Evolutionary conservation across 1,140 invertebrate species (phyloP), one percentile per base, ranked within the genome.

Genomic region (Arion vulgaris): DNA sequence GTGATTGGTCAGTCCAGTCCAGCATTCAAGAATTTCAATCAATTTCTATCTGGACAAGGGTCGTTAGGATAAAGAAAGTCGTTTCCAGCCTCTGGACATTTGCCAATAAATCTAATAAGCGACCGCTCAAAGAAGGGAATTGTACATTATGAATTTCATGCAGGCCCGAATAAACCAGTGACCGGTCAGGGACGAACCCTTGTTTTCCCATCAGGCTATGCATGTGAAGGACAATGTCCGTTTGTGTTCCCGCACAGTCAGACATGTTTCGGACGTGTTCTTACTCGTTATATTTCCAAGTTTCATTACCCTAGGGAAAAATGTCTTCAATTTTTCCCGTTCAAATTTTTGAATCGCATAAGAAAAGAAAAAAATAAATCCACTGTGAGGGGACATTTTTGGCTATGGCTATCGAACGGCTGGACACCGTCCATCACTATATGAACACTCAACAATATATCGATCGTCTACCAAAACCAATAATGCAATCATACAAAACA

Each of bases 31-130:
- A 80, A 45, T 80, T 80, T 80, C 77, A 80, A 80, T 80, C 77
- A 80, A 80, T 80, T 69, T 80, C 77, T 69, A 80, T 80, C 77
- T 80, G 57, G 66, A 69, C 77, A 69, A 80, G 77, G 77, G 77
- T 80, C 39, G 34, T 68, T 39, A 41, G 62, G 77, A 49, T 80
- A 57, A n/a, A 80, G 62, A 80, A 68, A 80, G 57, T 15, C 57
- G 15, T 57, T 41, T 23, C 39, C 77, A 23, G 66, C 34, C 32
- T 13, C 57, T 69, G 77, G 66, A 80, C 77, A 69, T 80, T 80
- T 80, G 34, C 77, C 77, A 80, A 80, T 80, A 80, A 80, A 80
- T 80, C 77, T 80, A 80, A 80, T 80, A 80, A 80, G 53, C 69
- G 77, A 69, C 77, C 57, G 66, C 62, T 45, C 51, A 41, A 45